Percentiles rank a stretch among this genome's conserved stretches.
Conservation (phyloP, 2,113 vertebrate species). For the Perccottus glenii region DNA sequence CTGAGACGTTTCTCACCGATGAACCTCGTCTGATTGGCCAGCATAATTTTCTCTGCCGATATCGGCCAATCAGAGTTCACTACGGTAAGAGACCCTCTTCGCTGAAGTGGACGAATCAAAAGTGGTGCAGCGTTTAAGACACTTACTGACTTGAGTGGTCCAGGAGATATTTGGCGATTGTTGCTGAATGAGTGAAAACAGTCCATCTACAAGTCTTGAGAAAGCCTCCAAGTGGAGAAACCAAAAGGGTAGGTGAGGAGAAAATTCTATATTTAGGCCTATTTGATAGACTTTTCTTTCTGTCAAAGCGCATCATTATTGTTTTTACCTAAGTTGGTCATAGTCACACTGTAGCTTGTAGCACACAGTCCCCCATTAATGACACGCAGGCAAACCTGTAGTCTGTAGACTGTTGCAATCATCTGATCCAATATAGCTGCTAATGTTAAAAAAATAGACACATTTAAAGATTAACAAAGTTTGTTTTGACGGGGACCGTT, state of each 20-base stretch:
- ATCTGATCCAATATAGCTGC: no score
- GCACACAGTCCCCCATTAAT: no score
- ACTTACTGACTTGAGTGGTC: constrained; percentile 21
- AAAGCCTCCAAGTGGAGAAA: neutral
- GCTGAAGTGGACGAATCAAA: constrained; percentile 42
- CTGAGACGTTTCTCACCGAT: neutral
- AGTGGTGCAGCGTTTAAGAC: neutral
- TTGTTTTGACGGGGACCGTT: no score
- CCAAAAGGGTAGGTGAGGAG: constrained; percentile 20
- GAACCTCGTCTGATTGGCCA: neutral
- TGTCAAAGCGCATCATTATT: neutral
- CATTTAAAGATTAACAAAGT: no score
- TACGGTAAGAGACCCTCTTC: neutral
- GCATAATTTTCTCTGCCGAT: neutral
- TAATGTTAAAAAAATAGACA: no score
- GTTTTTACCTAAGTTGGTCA: neutral
- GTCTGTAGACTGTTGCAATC: no score
- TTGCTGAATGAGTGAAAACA: neutral
- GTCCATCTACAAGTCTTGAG: neutral
- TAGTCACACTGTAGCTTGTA: no score
- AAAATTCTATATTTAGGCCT: no score
- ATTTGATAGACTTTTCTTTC: neutral
- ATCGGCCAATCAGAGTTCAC: neutral
- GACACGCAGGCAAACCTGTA: no score
- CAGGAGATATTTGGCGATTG: neutral